Percentiles rank a stretch among this genome's conserved stretches.
Conservation (phyloP, 1,140 invertebrate species). For the Neodiprion virginianus region DNA sequence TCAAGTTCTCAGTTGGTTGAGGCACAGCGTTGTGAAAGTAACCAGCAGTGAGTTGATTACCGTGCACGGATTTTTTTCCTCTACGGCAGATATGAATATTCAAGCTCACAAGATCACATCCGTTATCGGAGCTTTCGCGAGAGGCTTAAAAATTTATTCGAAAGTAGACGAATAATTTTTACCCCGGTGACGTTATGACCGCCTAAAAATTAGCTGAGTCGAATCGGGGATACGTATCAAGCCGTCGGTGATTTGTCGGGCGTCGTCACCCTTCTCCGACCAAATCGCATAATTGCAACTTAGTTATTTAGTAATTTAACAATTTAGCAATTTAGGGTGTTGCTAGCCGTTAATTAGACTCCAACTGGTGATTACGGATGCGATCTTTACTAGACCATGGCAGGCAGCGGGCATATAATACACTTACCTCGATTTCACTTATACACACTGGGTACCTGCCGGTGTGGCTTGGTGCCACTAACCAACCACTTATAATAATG, state of each 20-base stretch:
- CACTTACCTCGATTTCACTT: constrained; percentile 64
- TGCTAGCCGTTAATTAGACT: background rate
- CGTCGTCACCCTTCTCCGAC: background rate
- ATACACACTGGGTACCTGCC: constrained; percentile 27
- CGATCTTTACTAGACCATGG: constrained; percentile 59
- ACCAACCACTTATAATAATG: constrained; percentile 36
- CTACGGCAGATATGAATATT: too few species aligned
- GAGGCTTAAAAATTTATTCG: background rate
- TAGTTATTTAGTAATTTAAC: background rate
- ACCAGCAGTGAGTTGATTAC: too few species aligned
- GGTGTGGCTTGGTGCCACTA: constrained; percentile 11
- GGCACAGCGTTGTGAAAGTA: too few species aligned
- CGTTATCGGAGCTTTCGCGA: background rate
- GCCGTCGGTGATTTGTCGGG: background rate
- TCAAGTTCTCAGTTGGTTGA: too few species aligned
- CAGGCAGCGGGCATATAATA: constrained; percentile 60
- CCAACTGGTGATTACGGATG: constrained; percentile 48
- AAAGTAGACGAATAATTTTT: background rate
- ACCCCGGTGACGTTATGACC: background rate
- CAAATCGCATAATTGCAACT: background rate
- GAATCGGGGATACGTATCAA: background rate
- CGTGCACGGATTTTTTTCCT: too few species aligned
- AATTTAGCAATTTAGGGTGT: constrained; percentile 3
- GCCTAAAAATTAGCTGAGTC: constrained; percentile 7
- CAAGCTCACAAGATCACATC: too few species aligned